Evolutionary conservation across 1,140 invertebrate genomes (phyloP), one percentile per base, ranked within the genome.

Genomic region (Cylas formicarius): DNA sequence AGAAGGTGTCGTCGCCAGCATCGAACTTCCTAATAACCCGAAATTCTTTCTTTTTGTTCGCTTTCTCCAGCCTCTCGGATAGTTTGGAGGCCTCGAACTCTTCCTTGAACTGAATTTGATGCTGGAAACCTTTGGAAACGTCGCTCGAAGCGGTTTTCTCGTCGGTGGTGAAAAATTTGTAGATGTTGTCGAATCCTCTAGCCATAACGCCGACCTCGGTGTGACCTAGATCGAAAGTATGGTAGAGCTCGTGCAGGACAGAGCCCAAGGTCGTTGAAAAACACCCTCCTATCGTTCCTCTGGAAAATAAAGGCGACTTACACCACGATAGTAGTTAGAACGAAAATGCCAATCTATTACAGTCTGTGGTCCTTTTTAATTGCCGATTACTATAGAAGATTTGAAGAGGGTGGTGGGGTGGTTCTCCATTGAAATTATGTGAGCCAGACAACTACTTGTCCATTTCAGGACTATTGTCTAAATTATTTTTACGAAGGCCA

Each of bases 151-250:
- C 64, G 33, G 60, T 71, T 55, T 69, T 63, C 57, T 71, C 61
- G 68, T 71, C 58, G 9, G 69, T 70, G n/a, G 78, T 70, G 57
- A 82, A 86, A 43, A 83, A 84, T 56, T 76, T 77, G 70, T 81
- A 82, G 29, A 85, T 79, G 60, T 92, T 84, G 67, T 95, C 90
- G 67, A 96, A 95, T 10, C 90, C 91, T 57, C 88, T 75, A 10
- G 88, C 87, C 93, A 97, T 97, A 31, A 97, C 88, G 5, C 93
- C 92, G 51, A 84, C 77, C 50, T 78, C 73, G 1, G 89, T 87
- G 64, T 97, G 92, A 0, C 89, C 91, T 22, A 97, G 74, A 68
- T 96, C 90, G 66, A 97, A 93, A 1, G 87, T 91, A 63, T 97
- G 93, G 9, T 90, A 90, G 28, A 97, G 66, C 72, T 97, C 93